Evolutionary conservation across 2,797 vertebrate genomes (phyloP), one percentile per base, ranked within the genome.

Genomic region (Distichodus sexfasciatus): DNA sequence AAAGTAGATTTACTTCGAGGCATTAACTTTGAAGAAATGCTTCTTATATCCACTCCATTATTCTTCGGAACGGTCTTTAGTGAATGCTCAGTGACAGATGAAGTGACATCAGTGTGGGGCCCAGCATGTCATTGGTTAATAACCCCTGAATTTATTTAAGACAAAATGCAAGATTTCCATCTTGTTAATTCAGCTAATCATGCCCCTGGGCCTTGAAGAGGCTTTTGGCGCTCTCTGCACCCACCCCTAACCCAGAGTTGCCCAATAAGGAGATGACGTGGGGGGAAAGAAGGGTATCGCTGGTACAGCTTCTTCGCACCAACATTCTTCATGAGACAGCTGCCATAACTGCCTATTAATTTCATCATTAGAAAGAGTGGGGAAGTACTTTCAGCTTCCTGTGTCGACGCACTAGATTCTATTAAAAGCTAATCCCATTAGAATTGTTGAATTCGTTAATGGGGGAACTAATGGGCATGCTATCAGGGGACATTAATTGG

Each of bases 391-490:
- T 94, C 94, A 94, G 94, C 96, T 96, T 92, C 94, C 94, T 91
- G 92, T 95, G 95, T 95, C 94, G n/a, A 94, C 93, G 95, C 94
- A 98, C 97, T 98, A 98, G 94, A 92, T 92, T 94, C 94, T 91
- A 91, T 92, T 93, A 91, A n/a, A 91, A 94, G 92, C 92, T 94
- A 96, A 97, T 96, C 95, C 95, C 96, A 98, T 99, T 98, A 99
- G 95, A 93, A 94, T 95, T 95, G 94, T 94, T 93, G 96, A 97
- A 96, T 97, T 96, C 94, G 94, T 96, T 96, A 98, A 97, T 97
- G 95, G 94, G 92, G 91, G 93, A 96, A 94, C 93, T 98, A 98
- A 99, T 98, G 95, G 96, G 93, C 95, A 93, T 92, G 94, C 92
- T 96, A 97, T 94, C 94, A 92, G 92, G 93, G 93, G 94, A 95